Base-by-base conservation (phyloP, 2,797 vertebrate genomes). In the Centropyge bicolor region DNA sequence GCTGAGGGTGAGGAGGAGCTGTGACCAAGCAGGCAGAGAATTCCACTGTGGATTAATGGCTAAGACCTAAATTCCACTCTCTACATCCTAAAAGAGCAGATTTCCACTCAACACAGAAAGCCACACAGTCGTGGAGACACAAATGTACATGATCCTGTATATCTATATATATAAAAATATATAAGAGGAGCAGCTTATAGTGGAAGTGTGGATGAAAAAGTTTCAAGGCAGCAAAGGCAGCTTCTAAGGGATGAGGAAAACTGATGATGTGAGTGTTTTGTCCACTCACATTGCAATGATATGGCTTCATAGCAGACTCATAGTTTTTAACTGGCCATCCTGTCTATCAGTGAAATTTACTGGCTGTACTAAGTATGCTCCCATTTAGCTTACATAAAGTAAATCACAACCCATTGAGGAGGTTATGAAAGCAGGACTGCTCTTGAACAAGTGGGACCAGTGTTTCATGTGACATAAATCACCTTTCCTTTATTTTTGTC, bases 1-100 rank as follows among this genome's bases (percentile, higher is more conserved):
- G 59, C 24, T 59, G 40, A 46, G 49, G 51, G 54, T 63, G 80
- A 86, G 84, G 31, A 64, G 57, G 54, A 89, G 45, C 70, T 49
- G 73, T 52, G 22, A 70, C 70, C 78, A 78, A 70, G 78, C 79
- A 40, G 69, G 75, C 75, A 71, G 56, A 88, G 86, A 91, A 95
- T 95, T 96, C 94, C 85, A 20, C 38, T 80, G 87, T 93, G 94
- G 95, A 95, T 96, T 95, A 95, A 91, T 81, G 82, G 85, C 89
- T 94, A 89, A 94, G 87, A 88, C 81, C 83, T 84, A 76, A 93
- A 94, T 93, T 87, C 88, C 92, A 72, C 36, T 65, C 45, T 84
- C 84, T 66, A 78, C 68, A 62, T 90, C 84, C 52, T 74, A 46
- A 81, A 90, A 89, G 84, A 84, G 81, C 84, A 80, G 71, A 74